A percentile compares a stretch with the other conserved stretches of the same genome.
These are phyloP conservation scores for Echinarachnius parma DNA, from an alignment of 53 echinoderm and acorn worm species.

Conservation along the genomic window DNA sequence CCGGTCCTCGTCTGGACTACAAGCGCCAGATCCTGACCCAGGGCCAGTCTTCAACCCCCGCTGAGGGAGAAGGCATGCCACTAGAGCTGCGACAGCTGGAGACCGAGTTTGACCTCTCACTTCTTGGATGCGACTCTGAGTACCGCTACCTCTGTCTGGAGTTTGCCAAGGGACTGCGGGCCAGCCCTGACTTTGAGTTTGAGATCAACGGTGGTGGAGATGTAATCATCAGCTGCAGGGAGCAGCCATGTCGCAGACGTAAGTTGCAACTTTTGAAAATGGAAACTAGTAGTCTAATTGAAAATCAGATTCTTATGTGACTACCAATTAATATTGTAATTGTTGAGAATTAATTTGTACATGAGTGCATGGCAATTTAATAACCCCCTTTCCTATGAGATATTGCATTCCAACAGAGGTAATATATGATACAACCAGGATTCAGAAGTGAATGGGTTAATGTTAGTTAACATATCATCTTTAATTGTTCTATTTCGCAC, in stretches of 20 bases:
- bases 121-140: conserved; percentile 70
- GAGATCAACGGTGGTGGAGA: conserved; percentile 48
- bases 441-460: too few species aligned
- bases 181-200: conserved; percentile 81
- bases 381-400: too few species aligned
- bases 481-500: too few species aligned
- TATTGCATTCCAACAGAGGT: too few species aligned
- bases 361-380: too few species aligned
- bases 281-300: too few species aligned
- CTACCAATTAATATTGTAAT: too few species aligned
- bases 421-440: too few species aligned
- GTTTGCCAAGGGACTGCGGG: conserved; percentile 75
- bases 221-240: conserved; percentile 69
- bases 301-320: too few species aligned
- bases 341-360: too few species aligned
- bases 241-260: conserved; percentile 83
- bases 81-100: conserved; percentile 50
- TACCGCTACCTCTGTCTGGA: conserved; percentile 84
- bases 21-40: conserved; percentile 67
- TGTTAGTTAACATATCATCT: too few species aligned
- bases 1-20: conserved; percentile 50
- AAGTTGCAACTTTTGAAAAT: too few species aligned
- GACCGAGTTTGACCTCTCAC: conserved; percentile 64
- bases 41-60: conserved; percentile 53
- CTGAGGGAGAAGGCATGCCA: conserved; percentile 43